Evolutionary conservation across 2,888 invertebrate genomes (phyloP), one percentile per base, ranked within the genome.

Genomic region (Caenorhabditis sp.): DNA sequence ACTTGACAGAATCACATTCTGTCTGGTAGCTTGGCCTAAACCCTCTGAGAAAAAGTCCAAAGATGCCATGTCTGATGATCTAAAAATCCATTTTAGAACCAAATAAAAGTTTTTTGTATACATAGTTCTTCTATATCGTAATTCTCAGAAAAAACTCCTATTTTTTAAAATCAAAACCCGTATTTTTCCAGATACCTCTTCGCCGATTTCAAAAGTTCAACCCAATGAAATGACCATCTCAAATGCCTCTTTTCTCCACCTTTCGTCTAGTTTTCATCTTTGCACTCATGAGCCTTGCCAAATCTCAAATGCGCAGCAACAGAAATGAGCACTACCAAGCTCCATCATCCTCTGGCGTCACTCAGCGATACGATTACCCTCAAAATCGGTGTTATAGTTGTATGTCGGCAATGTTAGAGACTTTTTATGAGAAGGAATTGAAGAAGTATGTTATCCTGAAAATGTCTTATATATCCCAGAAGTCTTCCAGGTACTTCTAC

Each of bases 381-480:
- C 77, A 71, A 50, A 82, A 85, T 65, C 85, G 83, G n/a, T 85
- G 85, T 71, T 85, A 82, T 68, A 77, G 77, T 67, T 85, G 86
- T 70, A 86, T 86, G 86, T 84, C 84, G 5, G 68, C 79, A 26
- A 72, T 82, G 72, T 86, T 85, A 68, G 83, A 85, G 66, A 77
- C 77, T 17, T 77, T 85, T 59, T 81, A 85, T 58, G 53, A 75
- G 21, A 76, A 75, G 83, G 85, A 56, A 63, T 76, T 36, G 60
- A 43, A n/a, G n/a, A n/a, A n/a, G 36, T 49, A 58, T 2, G 58
- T 50, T 50, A 4, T 8, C 5, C 50, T 20, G n/a, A 4, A 14
- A 50, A 4, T 14, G 14, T 50, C 17, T 5, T 12, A 54, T 23
- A 1, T 23, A 31, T n/a, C n/a, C 27, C 23, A 5, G 20, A 26